Base-by-base conservation (phyloP, 2,888 invertebrate genomes). In the Cepaea hortensis region DNA sequence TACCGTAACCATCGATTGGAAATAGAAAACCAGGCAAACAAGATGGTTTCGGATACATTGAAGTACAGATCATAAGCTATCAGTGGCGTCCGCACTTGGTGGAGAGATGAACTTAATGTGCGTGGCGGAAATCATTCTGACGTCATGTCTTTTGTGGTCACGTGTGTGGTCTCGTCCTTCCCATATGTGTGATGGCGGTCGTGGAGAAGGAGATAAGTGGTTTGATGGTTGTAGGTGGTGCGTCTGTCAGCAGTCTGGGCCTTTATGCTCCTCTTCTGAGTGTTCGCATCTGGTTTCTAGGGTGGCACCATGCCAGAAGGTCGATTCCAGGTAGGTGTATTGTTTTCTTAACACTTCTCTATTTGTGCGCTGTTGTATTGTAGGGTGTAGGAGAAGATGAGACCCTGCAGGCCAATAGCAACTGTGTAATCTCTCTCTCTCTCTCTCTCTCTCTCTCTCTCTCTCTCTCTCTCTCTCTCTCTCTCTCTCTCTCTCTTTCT, bases 191-290 rank as follows among this genome's bases (percentile, higher is more conserved):
- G 85, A 75, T 11, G 73, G 73, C 11, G 82, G 81, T 15, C 82
- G 65, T 61, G 79, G 50, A 9, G 81, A 84, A 20, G 87, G 88
- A 20, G 89, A 89, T 85, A 89, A 90, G 62, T 89, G 90, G 90
- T 90, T 88, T 68, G 90, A 90, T 75, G 90, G 90, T 0, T 89
- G 89, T 48, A 88, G 88, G 62, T 90, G 90, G 90, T 90, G 90
- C 65, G 83, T 89, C 35, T 90, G 90, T 85, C 80, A 86, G 72
- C 70, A 23, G 15, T 35, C 68, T 2, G 89, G 88, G 15, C 72
- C 75, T 0, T 23, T 50, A 35, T 89, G 89, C 65, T 88, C 89
- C 1, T 55, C 87, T n/a, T 79, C 88, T n/a, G 72, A 55, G 6
- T 88, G 88, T 79, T 86, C 87, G 13, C 68, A 48, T n/a, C 75